Percentiles rank a stretch among this genome's conserved stretches.
These are phyloP conservation scores for Brachirus orientalis DNA, from an alignment of 2,113 vertebrate species.

Conservation along the genomic window DNA sequence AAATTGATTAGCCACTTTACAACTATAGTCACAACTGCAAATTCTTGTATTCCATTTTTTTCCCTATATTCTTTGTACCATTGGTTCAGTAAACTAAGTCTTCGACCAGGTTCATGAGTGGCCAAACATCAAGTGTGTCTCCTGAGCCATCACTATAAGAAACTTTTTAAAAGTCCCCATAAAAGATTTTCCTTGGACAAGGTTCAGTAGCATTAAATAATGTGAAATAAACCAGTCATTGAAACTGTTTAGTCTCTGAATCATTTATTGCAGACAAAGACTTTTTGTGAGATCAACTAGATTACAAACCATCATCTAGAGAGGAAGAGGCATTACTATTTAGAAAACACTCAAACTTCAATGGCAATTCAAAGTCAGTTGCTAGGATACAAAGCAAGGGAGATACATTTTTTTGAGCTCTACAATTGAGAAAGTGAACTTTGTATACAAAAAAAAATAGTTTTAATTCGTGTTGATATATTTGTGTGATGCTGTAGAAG, in stretches of 20 bases:
- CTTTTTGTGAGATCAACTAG: constrained; percentile 58
- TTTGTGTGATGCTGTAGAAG: constrained; percentile 29
- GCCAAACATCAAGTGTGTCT: constrained; percentile 66
- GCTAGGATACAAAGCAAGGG: constrained; percentile 71
- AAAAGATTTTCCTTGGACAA: neutral
- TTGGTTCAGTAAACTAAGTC: neutral
- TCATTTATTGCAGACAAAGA: constrained; percentile 71
- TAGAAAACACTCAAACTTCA: constrained; percentile 69
- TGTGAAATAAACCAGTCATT: neutral
- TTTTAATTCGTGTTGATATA: constrained; percentile 11
- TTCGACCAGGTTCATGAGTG: constrained; percentile 47
- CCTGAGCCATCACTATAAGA: constrained; percentile 70
- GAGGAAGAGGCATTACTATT: constrained; percentile 49
- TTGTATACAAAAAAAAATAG: constrained; percentile 58
- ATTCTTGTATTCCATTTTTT: too few relatives aligned
- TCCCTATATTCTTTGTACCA: too few relatives aligned
- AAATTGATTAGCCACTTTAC: too few relatives aligned
- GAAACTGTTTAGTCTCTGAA: constrained; percentile 57
- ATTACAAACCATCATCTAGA: constrained; percentile 60
- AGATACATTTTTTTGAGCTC: constrained; percentile 55
- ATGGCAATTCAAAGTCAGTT: constrained; percentile 59
- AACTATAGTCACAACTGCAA: too few relatives aligned
- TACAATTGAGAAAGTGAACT: constrained; percentile 42
- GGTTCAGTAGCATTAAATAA: neutral
- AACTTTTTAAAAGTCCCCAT: neutral